Base-by-base conservation (phyloP, 2,797 vertebrate species). In the Cynopterus sphinx region DNA sequence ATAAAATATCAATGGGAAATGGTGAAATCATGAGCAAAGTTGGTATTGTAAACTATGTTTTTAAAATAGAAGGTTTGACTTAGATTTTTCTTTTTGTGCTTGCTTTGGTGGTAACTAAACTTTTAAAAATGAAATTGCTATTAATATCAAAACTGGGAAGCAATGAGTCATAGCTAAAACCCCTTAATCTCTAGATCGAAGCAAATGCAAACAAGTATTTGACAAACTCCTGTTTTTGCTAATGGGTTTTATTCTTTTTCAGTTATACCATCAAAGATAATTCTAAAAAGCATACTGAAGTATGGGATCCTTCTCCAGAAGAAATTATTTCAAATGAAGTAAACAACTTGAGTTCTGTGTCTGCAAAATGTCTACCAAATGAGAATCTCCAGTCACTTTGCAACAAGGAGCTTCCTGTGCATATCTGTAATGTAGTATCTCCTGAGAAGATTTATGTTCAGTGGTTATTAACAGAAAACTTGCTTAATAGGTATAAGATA, bases 401-500 rank as follows among this genome's bases (percentile, higher is more conserved):
- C 89, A 96, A 98, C 41, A 97, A 97, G 94, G 98, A 99, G 96
- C 78, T 99, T 17, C 98, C 98, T 97, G 99, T 99, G 41, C 97
- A 97, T 94, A 98, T 99, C 93, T 99, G 98, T 96, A 98, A 99
- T 41, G 98, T 99, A 86, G 97, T 98, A 61, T 99, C 99, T 43
- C 99, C 99, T 5, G 99, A 99, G 97, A 99, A 99, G 98, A 99
- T 99, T 96, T 99, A 98, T 81, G 98, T 99, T 31, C 99, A 98
- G 33, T 97, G 99, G 91, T 91, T 97, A 46, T 98, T 99, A 93
- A 97, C 98, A 49, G 98, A 99, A 96, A 21, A 92, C 16, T 97
- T 98, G 78, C 97, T 99, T 53, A 99, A 99, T 96, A 99, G 99
- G 99, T 99, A 98, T 96, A 97, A 5, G 17, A 96, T 49, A 41